Percentiles rank a stretch among this genome's conserved stretches.
Conservation (phyloP, 2,888 invertebrate genomes). For the Drosophila longiperda region DNA sequence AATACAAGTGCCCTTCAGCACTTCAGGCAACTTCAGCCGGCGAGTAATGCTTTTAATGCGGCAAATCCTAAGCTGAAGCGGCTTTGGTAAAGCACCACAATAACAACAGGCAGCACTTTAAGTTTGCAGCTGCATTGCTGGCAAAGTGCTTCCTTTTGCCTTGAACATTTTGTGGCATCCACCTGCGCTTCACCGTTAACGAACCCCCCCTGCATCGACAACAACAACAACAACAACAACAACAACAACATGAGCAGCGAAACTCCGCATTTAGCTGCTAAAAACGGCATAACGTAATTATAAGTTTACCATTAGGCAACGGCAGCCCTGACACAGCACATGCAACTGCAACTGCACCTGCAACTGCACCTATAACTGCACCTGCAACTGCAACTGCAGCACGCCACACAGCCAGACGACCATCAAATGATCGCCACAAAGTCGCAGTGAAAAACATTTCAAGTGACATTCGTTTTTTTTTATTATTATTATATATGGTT, state of each 20-base stretch:
- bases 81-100: slow-evolving; percentile 35
- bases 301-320: slow-evolving; percentile 60
- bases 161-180: slow-evolving; percentile 58
- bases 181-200: slow-evolving; percentile 43
- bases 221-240: slow-evolving; percentile 12
- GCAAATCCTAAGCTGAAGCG: slow-evolving; percentile 49
- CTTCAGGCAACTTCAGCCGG: slow-evolving; percentile 15
- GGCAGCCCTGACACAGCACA: slow-evolving; percentile 22
- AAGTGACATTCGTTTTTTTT: slow-evolving; percentile 58
- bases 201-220: slow-evolving; percentile 16
- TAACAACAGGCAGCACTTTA: slow-evolving; percentile 38
- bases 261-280: slow-evolving; percentile 64
- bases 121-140: slow-evolving; percentile 42
- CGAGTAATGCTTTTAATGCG: slow-evolving; percentile 53
- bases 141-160: slow-evolving; percentile 46
- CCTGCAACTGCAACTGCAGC: slow-evolving; percentile 7
- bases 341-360: not conserved
- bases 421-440: slow-evolving; percentile 61
- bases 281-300: slow-evolving; percentile 73
- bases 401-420: slow-evolving; percentile 26
- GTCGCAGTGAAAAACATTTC: slow-evolving; percentile 69
- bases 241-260: slow-evolving; percentile 22
- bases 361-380: not conserved
- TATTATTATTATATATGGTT: not conserved
- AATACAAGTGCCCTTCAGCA: slow-evolving; percentile 39